Percentiles rank a stretch among this genome's conserved stretches.
These are phyloP conservation scores for Holotrichia oblita DNA, from an alignment of 1,140 invertebrate genomes.

Conservation along the genomic window DNA sequence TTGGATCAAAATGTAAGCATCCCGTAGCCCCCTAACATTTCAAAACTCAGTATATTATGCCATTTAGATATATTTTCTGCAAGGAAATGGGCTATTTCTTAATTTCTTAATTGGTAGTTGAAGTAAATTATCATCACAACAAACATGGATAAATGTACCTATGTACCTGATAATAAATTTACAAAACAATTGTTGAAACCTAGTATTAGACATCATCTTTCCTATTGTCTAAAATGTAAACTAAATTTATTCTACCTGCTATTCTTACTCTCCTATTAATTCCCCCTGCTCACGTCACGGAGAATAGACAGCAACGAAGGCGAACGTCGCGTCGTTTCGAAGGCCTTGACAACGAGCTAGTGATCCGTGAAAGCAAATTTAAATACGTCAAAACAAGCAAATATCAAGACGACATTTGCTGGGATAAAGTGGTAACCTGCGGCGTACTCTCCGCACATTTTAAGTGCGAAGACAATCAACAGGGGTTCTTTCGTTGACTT, in stretches of 20 bases:
- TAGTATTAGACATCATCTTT: no score
- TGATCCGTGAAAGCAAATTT: conserved; percentile 49
- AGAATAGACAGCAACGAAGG: neutral
- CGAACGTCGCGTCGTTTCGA: conserved; percentile 37
- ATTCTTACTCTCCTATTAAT: conserved; percentile 7
- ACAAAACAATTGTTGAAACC: no score
- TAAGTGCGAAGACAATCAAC: conserved; percentile 27
- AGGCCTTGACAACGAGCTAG: conserved; percentile 46
- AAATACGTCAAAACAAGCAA: conserved; percentile 49
- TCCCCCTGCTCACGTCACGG: neutral
- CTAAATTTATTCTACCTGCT: neutral
- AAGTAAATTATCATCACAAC: no score
- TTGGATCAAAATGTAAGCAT: no score
- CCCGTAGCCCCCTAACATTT: no score
- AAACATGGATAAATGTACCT: no score
- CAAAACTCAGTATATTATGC: no score
- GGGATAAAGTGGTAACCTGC: neutral
- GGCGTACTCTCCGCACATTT: neutral
- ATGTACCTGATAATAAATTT: no score
- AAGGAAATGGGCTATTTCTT: no score
- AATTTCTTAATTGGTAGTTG: no score
- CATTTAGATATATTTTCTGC: no score
- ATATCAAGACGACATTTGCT: conserved; percentile 49
- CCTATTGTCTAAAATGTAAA: no score
- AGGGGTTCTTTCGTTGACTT: conserved; percentile 10